A percentile compares a stretch with the other conserved stretches of the same genome.
These are phyloP conservation scores for Bombus cullumanus DNA, from an alignment of 1,140 invertebrate genomes.

Conservation along the genomic window DNA sequence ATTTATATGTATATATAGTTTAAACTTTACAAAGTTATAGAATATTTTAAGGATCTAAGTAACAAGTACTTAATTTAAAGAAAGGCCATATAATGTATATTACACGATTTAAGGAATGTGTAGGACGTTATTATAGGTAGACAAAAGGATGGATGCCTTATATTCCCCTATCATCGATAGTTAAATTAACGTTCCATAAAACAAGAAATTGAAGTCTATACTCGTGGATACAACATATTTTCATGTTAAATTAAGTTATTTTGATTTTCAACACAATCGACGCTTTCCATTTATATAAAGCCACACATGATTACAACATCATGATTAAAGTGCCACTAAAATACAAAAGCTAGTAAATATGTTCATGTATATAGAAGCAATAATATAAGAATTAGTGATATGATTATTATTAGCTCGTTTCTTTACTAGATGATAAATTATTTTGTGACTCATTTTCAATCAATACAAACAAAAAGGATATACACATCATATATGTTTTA, in stretches of 20 bases:
- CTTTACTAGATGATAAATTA: constrained; percentile 23
- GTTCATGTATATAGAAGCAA: constrained; percentile 51
- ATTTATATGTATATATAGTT: constrained; percentile 8
- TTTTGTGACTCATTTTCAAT: constrained; percentile 32
- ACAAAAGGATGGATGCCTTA: constrained; percentile 14
- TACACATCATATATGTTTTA: constrained; percentile 9
- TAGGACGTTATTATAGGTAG: constrained; percentile 29
- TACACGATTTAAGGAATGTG: constrained; percentile 56
- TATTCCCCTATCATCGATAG: constrained; percentile 19
- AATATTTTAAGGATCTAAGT: constrained; percentile 35
- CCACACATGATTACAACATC: constrained; percentile 43
- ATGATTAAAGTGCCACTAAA: constrained; percentile 52
- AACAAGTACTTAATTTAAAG: constrained; percentile 47
- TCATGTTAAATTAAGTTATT: constrained; percentile 44
- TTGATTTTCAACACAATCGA: constrained; percentile 47
- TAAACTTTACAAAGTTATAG: constrained; percentile 37
- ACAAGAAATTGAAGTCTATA: constrained; percentile 39
- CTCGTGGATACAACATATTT: constrained; percentile 12
- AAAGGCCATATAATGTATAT: constrained; percentile 33
- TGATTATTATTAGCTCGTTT: constrained; percentile 48
- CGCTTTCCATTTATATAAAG: constrained; percentile 19
- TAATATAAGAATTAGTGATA: constrained; percentile 54
- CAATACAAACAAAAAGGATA: constrained; percentile 6
- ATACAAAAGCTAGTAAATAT: constrained; percentile 59
- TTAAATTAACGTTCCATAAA: constrained; percentile 50